phyloP scores from a whole-genome alignment of 2,888 invertebrate species.

The Drosophila picticornis region DNA sequence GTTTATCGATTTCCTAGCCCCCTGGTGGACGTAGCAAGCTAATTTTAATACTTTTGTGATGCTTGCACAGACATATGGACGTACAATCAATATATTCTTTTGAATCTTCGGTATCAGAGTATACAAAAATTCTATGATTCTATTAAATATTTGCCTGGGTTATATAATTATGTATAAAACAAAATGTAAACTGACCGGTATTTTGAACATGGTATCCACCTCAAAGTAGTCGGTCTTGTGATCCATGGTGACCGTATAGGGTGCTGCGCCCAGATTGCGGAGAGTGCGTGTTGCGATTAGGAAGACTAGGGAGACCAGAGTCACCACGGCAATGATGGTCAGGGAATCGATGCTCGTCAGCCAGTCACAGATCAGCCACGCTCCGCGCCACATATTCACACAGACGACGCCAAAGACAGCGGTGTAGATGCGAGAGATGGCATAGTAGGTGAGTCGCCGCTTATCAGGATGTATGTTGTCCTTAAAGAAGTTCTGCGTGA shows the following conservation, averaged over 20 bases:
- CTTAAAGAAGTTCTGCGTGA: conserved; percentile 88
- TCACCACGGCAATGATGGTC: conserved; percentile 87
- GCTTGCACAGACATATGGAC: too few relatives aligned
- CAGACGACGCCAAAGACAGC: conserved; percentile 91
- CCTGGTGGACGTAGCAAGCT: too few relatives aligned
- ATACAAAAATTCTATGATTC: background rate
- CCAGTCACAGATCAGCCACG: conserved; percentile 91
- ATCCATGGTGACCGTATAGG: conserved; percentile 92
- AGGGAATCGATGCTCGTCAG: conserved; percentile 88
- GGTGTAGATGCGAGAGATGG: conserved; percentile 91
- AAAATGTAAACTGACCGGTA: conserved; percentile 88
- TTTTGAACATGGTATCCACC: conserved; percentile 93
- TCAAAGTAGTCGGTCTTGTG: conserved; percentile 92
- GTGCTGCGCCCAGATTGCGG: conserved; percentile 93
- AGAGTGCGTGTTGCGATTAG: conserved; percentile 90
- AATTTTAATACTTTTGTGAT: too few relatives aligned
- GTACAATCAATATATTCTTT: background rate
- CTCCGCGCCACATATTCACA: conserved; percentile 95
- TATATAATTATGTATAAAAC: background rate
- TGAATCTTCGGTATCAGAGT: background rate
- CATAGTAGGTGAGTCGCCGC: conserved; percentile 89
- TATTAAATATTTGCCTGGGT: background rate
- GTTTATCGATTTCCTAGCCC: background rate
- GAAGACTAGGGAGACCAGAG: conserved; percentile 89
- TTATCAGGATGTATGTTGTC: conserved; percentile 89